Evolutionary conservation across 2,888 invertebrate species (phyloP).

Genomic region (Pyrrhopygopsis socrates): DNA sequence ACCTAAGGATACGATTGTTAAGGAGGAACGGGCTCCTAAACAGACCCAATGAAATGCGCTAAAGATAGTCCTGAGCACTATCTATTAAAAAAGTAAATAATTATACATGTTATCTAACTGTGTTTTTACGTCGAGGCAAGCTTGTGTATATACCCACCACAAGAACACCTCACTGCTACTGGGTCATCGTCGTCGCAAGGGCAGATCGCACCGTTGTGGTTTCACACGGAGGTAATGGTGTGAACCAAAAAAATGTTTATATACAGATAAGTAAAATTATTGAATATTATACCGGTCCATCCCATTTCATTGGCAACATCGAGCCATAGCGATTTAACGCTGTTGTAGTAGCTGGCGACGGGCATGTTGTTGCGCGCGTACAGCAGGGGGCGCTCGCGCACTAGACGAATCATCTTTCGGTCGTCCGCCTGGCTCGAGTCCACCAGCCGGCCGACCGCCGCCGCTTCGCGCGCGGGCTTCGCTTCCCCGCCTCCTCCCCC

Average conservation of each 20-base stretch:
- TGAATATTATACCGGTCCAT: conserved; percentile 90
- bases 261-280: neutral
- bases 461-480: conserved; percentile 68
- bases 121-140: no score
- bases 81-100: no score
- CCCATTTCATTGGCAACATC: conserved; percentile 92
- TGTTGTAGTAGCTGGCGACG: conserved; percentile 93
- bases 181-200: no score
- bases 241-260: neutral
- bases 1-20: no score
- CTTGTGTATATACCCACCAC: no score
- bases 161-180: no score
- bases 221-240: no score
- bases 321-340: conserved; percentile 92
- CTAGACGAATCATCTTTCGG: conserved; percentile 92
- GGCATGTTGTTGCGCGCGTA: conserved; percentile 93
- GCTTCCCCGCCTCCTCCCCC: conserved; percentile 59
- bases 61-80: no score
- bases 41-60: no score
- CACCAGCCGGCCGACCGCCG: conserved; percentile 91
- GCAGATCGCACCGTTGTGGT: no score
- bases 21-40: no score
- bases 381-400: conserved; percentile 91
- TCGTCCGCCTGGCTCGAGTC: conserved; percentile 93
- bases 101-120: no score